Conservation (phyloP, 2,888 invertebrate genomes). For the Aspidiotus destructor region DNA sequence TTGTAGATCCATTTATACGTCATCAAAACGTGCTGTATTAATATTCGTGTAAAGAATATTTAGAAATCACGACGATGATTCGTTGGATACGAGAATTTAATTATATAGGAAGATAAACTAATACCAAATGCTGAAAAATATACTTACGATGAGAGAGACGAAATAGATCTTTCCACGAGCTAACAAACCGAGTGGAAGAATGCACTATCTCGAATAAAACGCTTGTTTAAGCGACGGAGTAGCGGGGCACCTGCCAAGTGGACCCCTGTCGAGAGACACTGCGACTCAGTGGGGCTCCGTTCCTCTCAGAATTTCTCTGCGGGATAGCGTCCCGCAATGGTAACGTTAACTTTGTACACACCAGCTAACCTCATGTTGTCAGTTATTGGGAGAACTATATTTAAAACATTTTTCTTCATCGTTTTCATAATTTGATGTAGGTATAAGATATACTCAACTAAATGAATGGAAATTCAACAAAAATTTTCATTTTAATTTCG, state of each 20-base stretch:
- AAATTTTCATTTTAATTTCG: too few species aligned
- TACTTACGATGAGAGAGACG: background rate
- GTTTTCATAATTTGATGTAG: background rate
- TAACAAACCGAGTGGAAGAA: constrained; percentile 29
- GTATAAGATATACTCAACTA: too few species aligned
- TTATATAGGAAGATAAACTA: constrained; percentile 20
- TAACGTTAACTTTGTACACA: constrained; percentile 1
- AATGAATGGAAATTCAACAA: too few species aligned
- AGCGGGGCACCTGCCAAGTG: constrained; percentile 31
- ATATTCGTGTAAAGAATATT: background rate
- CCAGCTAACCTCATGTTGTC: constrained; percentile 4
- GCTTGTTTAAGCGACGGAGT: constrained; percentile 23
- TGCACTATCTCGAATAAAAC: constrained; percentile 29
- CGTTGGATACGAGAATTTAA: constrained; percentile 2
- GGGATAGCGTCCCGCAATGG: constrained; percentile 22
- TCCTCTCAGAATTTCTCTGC: constrained; percentile 32
- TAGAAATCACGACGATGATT: background rate
- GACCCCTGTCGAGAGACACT: constrained; percentile 31
- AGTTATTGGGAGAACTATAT: constrained; percentile 1
- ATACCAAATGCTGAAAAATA: constrained; percentile 14
- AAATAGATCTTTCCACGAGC: constrained; percentile 5
- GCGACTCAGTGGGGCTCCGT: constrained; percentile 29
- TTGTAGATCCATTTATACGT: too few species aligned
- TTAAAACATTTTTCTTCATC: background rate
- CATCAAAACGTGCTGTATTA: background rate